These are phyloP conservation scores for Muschampia plurimacula DNA, from an alignment of 2,888 invertebrate genomes.

Conservation along the genomic window DNA sequence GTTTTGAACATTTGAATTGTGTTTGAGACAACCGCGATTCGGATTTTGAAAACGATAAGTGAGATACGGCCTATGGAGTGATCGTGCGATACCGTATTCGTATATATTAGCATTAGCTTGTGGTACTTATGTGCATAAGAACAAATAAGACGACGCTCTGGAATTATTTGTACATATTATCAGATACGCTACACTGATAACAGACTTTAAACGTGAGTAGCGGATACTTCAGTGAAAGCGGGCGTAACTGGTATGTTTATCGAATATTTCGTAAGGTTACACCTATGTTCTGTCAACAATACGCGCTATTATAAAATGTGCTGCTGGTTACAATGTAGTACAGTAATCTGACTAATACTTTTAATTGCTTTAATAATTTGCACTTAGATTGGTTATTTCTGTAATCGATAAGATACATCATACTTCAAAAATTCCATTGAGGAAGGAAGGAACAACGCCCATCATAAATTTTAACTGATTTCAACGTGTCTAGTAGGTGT, in stretches of 20 bases:
- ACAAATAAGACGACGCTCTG: conserved; percentile 27
- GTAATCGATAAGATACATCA: conserved; percentile 5
- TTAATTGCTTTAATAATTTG: conserved; percentile 18
- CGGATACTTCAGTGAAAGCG: conserved; percentile 53
- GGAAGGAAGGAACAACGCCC: conserved; percentile 30
- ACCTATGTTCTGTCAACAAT: conserved; percentile 14
- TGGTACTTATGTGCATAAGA: conserved; percentile 32
- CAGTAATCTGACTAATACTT: neutral
- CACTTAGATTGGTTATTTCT: conserved; percentile 17
- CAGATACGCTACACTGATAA: conserved; percentile 53
- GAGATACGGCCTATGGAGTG: conserved; percentile 17
- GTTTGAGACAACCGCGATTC: conserved; percentile 8
- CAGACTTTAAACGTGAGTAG: conserved; percentile 44
- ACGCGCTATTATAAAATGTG: conserved; percentile 19
- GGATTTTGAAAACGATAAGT: neutral
- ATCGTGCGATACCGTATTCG: conserved; percentile 6
- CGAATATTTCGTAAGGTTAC: conserved; percentile 28
- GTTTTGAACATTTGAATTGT: conserved; percentile 47
- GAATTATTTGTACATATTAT: conserved; percentile 36
- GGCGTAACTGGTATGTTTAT: conserved; percentile 45
- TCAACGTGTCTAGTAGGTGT: conserved; percentile 10
- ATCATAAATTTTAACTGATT: conserved; percentile 11
- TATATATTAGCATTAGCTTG: conserved; percentile 6
- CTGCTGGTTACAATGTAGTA: neutral
- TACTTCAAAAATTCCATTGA: conserved; percentile 12